Evolutionary conservation across 2,797 vertebrate genomes (phyloP), one percentile per base, ranked within the genome.

Genomic region (Morus bassanus): DNA sequence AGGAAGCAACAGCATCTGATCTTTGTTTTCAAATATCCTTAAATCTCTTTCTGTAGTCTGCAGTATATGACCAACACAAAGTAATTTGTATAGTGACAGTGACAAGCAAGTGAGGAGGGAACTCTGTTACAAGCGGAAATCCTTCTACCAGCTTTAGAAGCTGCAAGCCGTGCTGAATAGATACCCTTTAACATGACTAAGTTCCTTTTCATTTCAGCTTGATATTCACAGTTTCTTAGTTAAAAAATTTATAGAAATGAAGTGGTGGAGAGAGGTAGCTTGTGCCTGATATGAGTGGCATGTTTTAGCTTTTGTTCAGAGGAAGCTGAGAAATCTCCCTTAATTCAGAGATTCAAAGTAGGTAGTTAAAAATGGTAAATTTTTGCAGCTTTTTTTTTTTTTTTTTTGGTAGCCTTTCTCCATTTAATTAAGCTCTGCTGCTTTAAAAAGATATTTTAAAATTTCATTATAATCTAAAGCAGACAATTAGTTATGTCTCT

Each of bases 391-490:
- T 9, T n/a, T n/a, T 24, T 30, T 23, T 57, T 31, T 46, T 45
- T 48, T 39, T 35, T 22, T 39, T 53, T 35, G 2, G 7, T 27
- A 53, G 11, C 9, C 9, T 81, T 86, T 74, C 19, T 61, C 25
- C 28, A 59, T 64, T 80, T 87, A 61, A 75, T 85, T 88, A 65
- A 64, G 2, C 11, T 57, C 23, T 67, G 18, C 61, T 82, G 15
- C 24, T 92, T 94, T 59, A 91, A 76, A 94, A 93, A 94, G 16
- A 39, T 61, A 75, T 73, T 91, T 78, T 11, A 46, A 91, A 82
- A 59, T 75, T 43, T 57, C 27, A 56, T 74, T 97, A 21, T 27
- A 83, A 78, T 84, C 37, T 75, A 78, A 84, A 85, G 37, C 22
- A 77, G 84, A 48, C 64, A 75, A 84, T 68, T 75, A 68, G 45